phyloP scores from a whole-genome alignment of 1,140 invertebrate genomes.

The Colletes gigas region DNA sequence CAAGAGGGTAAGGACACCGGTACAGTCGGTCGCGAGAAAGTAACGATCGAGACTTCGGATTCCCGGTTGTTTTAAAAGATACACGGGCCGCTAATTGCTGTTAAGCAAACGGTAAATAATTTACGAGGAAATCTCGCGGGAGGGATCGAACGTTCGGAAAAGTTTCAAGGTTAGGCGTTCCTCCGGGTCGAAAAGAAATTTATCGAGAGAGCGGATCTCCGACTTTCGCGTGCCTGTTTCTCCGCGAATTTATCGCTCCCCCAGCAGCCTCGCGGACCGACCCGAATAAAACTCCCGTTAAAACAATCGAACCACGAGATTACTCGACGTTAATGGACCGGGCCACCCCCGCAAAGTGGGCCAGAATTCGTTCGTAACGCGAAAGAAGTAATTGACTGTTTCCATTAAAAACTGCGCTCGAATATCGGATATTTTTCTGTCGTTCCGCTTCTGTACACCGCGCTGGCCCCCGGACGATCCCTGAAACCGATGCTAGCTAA shows the following conservation, averaged over 20 bases:
- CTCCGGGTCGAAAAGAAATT: not conserved
- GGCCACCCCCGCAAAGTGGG: not conserved
- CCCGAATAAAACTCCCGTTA: slow-evolving; percentile 43
- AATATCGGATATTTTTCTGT: not conserved
- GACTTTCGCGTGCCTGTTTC: not conserved
- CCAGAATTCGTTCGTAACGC: no score
- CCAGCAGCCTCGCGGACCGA: slow-evolving; percentile 14
- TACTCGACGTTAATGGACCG: slow-evolving; percentile 53
- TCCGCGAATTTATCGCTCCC: slow-evolving; percentile 35
- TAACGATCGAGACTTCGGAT: no score
- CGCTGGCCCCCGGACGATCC: not conserved
- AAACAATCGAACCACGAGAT: slow-evolving; percentile 56
- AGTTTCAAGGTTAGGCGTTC: not conserved
- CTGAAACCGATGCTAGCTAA: not conserved
- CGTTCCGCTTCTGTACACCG: not conserved
- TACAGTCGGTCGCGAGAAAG: no score
- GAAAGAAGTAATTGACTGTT: no score
- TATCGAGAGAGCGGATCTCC: not conserved
- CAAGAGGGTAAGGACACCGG: no score
- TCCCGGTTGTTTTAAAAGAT: no score
- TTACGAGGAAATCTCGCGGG: not conserved
- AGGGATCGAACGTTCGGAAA: not conserved
- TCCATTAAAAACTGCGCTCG: no score
- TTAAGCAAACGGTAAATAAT: not conserved
- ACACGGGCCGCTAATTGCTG: not conserved